These are phyloP conservation scores for Fissipunctia ypsillon DNA, from an alignment of 2,888 invertebrate genomes.

Conservation along the genomic window DNA sequence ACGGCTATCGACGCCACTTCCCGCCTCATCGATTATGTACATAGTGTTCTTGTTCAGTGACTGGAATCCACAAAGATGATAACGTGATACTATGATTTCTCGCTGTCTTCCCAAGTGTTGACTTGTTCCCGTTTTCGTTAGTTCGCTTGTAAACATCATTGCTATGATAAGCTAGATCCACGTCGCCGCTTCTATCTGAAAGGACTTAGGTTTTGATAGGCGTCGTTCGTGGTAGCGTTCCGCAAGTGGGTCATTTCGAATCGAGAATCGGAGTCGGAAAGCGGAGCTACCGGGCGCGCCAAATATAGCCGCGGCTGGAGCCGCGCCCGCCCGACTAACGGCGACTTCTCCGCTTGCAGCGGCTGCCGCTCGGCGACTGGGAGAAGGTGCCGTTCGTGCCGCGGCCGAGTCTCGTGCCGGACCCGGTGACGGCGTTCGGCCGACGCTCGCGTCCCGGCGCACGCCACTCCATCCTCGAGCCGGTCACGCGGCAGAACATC, in stretches of 20 bases:
- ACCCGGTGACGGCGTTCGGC: constrained; percentile 96
- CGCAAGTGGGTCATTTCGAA: constrained; percentile 86
- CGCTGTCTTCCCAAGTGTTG: constrained; percentile 74
- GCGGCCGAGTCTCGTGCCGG: constrained; percentile 95
- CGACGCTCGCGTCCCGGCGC: constrained; percentile 90
- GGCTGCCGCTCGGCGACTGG: constrained; percentile 95
- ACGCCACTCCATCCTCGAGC: constrained; percentile 87
- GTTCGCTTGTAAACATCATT: constrained; percentile 85
- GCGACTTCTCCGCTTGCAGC: constrained; percentile 92
- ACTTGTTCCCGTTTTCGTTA: constrained; percentile 69
- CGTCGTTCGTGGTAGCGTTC: constrained; percentile 74
- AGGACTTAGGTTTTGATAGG: constrained; percentile 66
- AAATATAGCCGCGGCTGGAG: constrained; percentile 91
- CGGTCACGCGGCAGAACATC: constrained; percentile 91
- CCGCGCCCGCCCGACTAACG: constrained; percentile 88
- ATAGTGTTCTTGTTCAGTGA: constrained; percentile 63
- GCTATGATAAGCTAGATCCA: constrained; percentile 72
- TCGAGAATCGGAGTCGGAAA: constrained; percentile 83
- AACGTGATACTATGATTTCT: constrained; percentile 63
- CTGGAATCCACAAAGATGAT: constrained; percentile 61
- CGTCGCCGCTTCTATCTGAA: constrained; percentile 54
- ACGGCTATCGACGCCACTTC: constrained; percentile 66
- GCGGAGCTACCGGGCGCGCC: constrained; percentile 89
- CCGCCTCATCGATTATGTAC: constrained; percentile 50
- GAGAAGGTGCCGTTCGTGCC: constrained; percentile 97